phyloP scores from a whole-genome alignment of 2,113 vertebrate genomes.

The Rostratula benghalensis region DNA sequence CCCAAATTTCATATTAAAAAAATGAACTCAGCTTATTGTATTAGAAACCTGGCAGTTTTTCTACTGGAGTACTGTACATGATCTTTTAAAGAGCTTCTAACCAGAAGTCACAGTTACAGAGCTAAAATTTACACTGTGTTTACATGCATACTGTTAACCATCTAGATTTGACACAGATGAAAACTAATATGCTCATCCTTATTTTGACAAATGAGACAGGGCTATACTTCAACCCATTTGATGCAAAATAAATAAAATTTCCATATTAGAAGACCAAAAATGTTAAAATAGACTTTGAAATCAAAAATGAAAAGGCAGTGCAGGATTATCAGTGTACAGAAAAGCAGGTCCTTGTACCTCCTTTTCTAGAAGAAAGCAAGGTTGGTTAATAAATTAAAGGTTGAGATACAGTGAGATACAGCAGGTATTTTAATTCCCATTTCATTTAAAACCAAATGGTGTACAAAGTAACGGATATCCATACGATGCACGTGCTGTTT shows the following conservation, averaged over 20 bases:
- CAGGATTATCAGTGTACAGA: slow-evolving; percentile 13
- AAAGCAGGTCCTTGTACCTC: slow-evolving; percentile 22
- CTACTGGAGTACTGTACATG: slow-evolving; percentile 60
- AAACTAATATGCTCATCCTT: slow-evolving; percentile 55
- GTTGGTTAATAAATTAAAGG: slow-evolving; percentile 14
- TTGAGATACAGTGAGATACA: slow-evolving; percentile 8
- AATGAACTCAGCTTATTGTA: slow-evolving; percentile 21
- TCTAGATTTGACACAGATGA: slow-evolving; percentile 53
- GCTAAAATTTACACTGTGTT: slow-evolving; percentile 51
- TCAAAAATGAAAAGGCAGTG: slow-evolving; percentile 27
- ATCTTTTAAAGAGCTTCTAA: slow-evolving; percentile 41
- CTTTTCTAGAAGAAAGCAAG: slow-evolving; percentile 23
- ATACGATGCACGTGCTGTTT: slow-evolving; percentile 37
- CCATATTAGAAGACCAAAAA: slow-evolving; percentile 37
- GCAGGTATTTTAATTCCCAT: slow-evolving; percentile 32
- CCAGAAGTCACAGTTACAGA: slow-evolving; percentile 55
- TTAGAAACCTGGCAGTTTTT: slow-evolving; percentile 22
- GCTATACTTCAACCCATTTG: slow-evolving; percentile 50
- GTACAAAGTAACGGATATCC: slow-evolving; percentile 22
- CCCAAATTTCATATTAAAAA: slow-evolving; percentile 42
- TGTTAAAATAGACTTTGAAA: slow-evolving; percentile 49
- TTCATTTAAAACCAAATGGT: slow-evolving; percentile 42
- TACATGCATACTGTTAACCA: slow-evolving; percentile 63
- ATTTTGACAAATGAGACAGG: slow-evolving; percentile 63
- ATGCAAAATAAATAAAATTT: slow-evolving; percentile 50